phyloP scores from a whole-genome alignment of 1,140 invertebrate species.

The Zophobas atratus region DNA sequence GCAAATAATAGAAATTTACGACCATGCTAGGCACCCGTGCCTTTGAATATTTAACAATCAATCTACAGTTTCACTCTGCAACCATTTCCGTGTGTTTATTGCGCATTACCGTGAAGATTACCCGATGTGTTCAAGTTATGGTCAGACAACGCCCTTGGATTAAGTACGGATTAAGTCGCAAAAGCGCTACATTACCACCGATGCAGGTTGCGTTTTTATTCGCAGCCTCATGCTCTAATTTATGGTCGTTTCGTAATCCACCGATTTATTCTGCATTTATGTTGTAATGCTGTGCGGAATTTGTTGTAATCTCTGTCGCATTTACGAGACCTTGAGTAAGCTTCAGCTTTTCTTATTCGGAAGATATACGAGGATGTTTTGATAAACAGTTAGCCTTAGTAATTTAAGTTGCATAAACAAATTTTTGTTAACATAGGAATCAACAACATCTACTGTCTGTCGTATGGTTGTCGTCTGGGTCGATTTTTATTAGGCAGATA shows the following conservation, averaged over 20 bases:
- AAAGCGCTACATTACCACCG: constrained; percentile 4
- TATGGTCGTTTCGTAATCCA: constrained; percentile 10
- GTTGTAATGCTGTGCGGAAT: constrained; percentile 8
- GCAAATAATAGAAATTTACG: constrained; percentile 42
- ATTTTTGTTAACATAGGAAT: too few species aligned
- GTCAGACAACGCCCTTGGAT: constrained; percentile 12
- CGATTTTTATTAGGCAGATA: too few species aligned
- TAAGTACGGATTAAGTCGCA: constrained; percentile 15
- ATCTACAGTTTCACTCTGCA: constrained; percentile 19
- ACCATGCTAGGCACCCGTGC: constrained; percentile 7
- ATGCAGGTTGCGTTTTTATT: constrained; percentile 23
- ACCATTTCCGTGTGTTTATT: constrained; percentile 36
- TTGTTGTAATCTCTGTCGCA: constrained; percentile 13
- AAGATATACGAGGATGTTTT: too few species aligned
- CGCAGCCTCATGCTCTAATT: constrained; percentile 9
- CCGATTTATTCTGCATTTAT: constrained; percentile 20
- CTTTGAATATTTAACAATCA: constrained; percentile 39
- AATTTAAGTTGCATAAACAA: too few species aligned
- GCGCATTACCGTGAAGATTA: constrained; percentile 32
- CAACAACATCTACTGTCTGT: too few species aligned
- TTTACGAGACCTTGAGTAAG: too few species aligned
- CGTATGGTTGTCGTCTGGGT: too few species aligned
- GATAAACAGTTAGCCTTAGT: too few species aligned
- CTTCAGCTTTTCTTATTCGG: too few species aligned
- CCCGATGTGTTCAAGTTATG: constrained; percentile 10